Base-by-base conservation (phyloP, 2,113 vertebrate species). In the Labrus mixtus region DNA sequence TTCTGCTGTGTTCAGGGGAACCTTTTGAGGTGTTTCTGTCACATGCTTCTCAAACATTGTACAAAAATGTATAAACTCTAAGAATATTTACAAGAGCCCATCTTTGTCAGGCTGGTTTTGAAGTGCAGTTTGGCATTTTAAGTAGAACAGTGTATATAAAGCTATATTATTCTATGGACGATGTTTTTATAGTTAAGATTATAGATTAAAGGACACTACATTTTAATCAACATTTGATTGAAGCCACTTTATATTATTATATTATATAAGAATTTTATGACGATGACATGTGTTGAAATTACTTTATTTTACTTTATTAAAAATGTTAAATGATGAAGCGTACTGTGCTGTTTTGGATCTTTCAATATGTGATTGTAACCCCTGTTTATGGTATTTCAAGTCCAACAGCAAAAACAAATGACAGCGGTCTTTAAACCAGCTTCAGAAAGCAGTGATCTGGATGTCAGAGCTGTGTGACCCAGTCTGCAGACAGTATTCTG, bases 111-210 rank as follows among this genome's bases (percentile, higher is more conserved):
- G 41, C 17, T 41, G 58, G 17, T 29, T 8, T 58, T 15, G 10
- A 22, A 23, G 23, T 17, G 17, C 46, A 58, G 29, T 39, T 20
- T 58, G 56, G 51, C 16, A 29, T 36, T 77, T 73, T 50, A 3
- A 78, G 36, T 15, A 37, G 6, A 59, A 50, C 61, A 48, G 11
- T 53, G 23, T 68, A 54, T 50, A 58, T 61, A 68, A 3, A 15
- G 39, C 10, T 20, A 41, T 73, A 76, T 62, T 64, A 64, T 75
- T 73, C 53, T 23, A 56, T 20, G 66, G 60, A 68, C 23, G 46
- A 51, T 45, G 48, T 41, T 72, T 75, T 79, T 69, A 64, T 65
- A 36, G n/a, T 78, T 84, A 51, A 74, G 53, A 54, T 29, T 61
- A 12, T 61, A 58, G 71, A 59, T 78, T 0, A 63, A 77, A 45